Evolutionary conservation across 2,888 invertebrate genomes (phyloP).

Genomic region (Drosophila kambysellisi): DNA sequence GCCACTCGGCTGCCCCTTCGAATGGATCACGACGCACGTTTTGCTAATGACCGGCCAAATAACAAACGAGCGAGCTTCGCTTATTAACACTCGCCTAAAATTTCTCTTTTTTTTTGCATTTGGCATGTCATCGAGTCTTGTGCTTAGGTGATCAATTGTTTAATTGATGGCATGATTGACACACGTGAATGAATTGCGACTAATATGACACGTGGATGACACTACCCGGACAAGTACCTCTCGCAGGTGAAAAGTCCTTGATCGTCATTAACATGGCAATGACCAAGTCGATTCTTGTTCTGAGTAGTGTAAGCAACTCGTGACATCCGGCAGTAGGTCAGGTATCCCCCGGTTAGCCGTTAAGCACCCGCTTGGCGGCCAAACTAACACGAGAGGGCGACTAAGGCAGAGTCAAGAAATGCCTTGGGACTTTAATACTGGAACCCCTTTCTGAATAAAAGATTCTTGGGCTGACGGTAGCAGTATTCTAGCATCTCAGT

Average conservation of each 20-base stretch:
- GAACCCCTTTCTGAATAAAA: not conserved
- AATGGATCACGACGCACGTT: constrained; percentile 39
- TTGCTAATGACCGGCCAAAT: constrained; percentile 40
- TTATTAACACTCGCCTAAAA: constrained; percentile 42
- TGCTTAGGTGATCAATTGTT: constrained; percentile 19
- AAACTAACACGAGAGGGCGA: not conserved
- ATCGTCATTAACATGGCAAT: not conserved
- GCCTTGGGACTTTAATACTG: not conserved
- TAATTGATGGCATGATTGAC: constrained; percentile 21
- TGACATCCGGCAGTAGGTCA: not conserved
- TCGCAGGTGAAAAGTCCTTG: not conserved
- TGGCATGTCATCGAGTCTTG: constrained; percentile 33
- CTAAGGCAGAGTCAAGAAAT: not conserved
- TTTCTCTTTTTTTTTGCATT: constrained; percentile 47
- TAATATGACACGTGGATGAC: not conserved
- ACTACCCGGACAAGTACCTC: not conserved
- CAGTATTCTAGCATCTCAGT: not conserved
- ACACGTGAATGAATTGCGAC: constrained; percentile 1
- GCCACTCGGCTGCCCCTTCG: constrained; percentile 31
- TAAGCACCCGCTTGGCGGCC: not conserved
- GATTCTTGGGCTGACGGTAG: not conserved
- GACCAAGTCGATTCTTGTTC: not conserved
- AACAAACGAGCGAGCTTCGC: constrained; percentile 33
- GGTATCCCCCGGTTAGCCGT: not conserved
- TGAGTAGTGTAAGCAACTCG: not conserved